phyloP scores from a whole-genome alignment of 2,888 invertebrate genomes.

The Volucella inanis region DNA sequence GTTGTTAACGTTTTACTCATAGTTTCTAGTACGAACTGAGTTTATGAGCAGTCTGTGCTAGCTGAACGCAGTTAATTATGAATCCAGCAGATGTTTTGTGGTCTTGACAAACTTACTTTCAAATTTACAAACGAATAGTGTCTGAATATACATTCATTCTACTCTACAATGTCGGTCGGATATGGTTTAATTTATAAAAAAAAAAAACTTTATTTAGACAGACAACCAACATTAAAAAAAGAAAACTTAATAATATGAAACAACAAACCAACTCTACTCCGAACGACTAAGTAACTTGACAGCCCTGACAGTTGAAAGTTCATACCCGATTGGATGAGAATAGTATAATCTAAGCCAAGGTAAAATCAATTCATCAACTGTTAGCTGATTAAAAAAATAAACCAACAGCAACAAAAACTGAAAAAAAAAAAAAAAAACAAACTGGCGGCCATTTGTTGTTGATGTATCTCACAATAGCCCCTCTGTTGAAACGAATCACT shows the following conservation, averaged over 20 bases:
- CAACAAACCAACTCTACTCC: neutral
- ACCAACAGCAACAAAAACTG: too few species aligned
- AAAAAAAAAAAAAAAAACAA: constrained; percentile 4
- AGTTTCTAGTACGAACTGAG: neutral
- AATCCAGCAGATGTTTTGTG: constrained; percentile 27
- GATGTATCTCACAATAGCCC: constrained; percentile 25
- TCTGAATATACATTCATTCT: neutral
- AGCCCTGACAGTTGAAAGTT: constrained; percentile 72
- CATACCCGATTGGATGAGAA: constrained; percentile 54
- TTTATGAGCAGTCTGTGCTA: neutral
- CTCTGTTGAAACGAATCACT: constrained; percentile 30
- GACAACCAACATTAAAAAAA: neutral
- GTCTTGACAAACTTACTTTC: constrained; percentile 42
- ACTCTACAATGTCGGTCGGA: neutral
- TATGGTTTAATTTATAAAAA: constrained; percentile 15
- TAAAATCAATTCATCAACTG: constrained; percentile 70
- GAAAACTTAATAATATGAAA: neutral
- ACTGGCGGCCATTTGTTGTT: constrained; percentile 47
- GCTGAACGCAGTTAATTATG: constrained; percentile 37
- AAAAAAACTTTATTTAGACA: constrained; percentile 26
- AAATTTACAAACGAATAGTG: constrained; percentile 16
- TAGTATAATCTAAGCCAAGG: constrained; percentile 71
- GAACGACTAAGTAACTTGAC: constrained; percentile 47
- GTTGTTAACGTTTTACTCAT: constrained; percentile 2
- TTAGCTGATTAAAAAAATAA: constrained; percentile 50